Evolutionary conservation across 2,888 invertebrate species (phyloP).

Genomic region (Margaritifera margaritifera): DNA sequence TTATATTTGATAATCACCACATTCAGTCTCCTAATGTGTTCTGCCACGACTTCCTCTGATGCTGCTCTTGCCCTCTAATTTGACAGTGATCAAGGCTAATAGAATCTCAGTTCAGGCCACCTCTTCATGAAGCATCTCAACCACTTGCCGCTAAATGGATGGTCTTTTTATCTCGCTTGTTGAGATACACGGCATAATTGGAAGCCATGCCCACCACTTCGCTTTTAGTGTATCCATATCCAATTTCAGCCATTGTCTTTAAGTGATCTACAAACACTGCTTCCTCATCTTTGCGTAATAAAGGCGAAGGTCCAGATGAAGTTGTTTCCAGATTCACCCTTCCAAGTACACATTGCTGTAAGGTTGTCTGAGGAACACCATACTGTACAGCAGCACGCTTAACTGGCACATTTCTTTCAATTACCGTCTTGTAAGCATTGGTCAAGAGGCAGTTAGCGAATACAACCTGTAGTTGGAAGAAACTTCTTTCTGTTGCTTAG

Average conservation of each 20-base stretch:
- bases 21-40: constrained; percentile 1
- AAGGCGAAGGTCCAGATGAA: not conserved
- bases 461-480: too few relatives aligned
- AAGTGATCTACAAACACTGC: constrained; percentile 3
- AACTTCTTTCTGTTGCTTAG: too few relatives aligned
- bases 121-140: too few relatives aligned
- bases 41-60: not conserved
- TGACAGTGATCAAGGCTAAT: constrained; percentile 8
- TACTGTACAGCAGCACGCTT: constrained; percentile 8
- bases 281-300: constrained; percentile 8
- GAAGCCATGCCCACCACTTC: constrained; percentile 11
- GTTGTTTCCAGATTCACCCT: constrained; percentile 15
- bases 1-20: too few relatives aligned
- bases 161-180: constrained; percentile 3
- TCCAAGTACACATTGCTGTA: too few relatives aligned
- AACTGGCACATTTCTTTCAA: constrained; percentile 3
- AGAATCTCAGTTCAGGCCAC: too few relatives aligned
- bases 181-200: constrained; percentile 7
- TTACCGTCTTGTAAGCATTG: constrained; percentile 8
- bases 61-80: constrained; percentile 8
- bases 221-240: constrained; percentile 9
- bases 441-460: too few relatives aligned
- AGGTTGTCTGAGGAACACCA: too few relatives aligned
- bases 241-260: constrained; percentile 7
- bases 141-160: constrained; percentile 9